A percentile compares a stretch with the other conserved stretches of the same genome.
Conservation (phyloP, 2,888 invertebrate species). For the Agrilus cyanescens region DNA sequence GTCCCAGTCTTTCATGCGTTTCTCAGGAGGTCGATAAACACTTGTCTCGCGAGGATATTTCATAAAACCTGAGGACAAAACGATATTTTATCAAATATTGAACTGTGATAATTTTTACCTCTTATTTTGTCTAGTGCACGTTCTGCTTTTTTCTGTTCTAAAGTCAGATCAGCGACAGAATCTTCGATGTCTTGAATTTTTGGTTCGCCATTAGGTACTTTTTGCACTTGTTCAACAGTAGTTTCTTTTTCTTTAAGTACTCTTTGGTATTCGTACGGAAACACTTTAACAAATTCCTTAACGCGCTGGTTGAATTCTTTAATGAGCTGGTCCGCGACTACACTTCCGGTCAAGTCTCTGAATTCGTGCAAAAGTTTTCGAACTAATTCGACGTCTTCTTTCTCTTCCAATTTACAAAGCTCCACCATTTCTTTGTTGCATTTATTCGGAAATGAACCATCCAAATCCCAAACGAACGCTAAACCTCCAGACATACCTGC, state of each 20-base stretch:
- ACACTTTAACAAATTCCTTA: constrained; percentile 83
- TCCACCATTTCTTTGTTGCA: constrained; percentile 97
- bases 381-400: constrained; percentile 68
- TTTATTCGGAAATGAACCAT: constrained; percentile 71
- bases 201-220: constrained; percentile 29
- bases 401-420: constrained; percentile 63
- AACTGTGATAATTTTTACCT: constrained; percentile 22
- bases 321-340: constrained; percentile 69
- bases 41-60: constrained; percentile 86
- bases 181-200: constrained; percentile 73
- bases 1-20: constrained; percentile 87
- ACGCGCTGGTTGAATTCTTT: constrained; percentile 62
- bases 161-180: constrained; percentile 61
- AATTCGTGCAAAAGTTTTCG: constrained; percentile 74
- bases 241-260: constrained; percentile 57
- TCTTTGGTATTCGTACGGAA: constrained; percentile 93
- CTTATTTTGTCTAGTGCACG: constrained; percentile 71
- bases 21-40: constrained; percentile 75
- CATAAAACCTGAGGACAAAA: constrained; percentile 69
- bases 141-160: constrained; percentile 71
- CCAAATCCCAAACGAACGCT: constrained; percentile 87
- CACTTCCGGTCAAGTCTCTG: constrained; percentile 65
- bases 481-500: constrained; percentile 96
- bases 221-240: constrained; percentile 14
- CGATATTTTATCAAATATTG: neutral